phyloP scores from a whole-genome alignment of 2,113 vertebrate species.

The Dolichotis patagonum region DNA sequence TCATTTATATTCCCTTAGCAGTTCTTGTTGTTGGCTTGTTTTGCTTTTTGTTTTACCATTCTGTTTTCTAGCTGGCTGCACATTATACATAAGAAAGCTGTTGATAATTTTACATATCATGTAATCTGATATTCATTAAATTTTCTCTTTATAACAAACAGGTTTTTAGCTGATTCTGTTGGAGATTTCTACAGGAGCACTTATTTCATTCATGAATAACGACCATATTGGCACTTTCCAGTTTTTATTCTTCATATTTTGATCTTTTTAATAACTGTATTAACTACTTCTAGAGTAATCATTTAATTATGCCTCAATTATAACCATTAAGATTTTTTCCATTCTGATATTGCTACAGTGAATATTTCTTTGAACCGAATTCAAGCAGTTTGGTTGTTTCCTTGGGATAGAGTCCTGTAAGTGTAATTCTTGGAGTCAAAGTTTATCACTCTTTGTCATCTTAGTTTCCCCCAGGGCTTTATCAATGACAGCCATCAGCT shows the following conservation, averaged over 20 bases:
- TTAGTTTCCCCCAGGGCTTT: background rate
- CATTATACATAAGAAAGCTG: background rate
- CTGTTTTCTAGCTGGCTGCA: background rate
- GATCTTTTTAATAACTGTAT: background rate
- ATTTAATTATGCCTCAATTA: background rate
- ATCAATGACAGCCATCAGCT: background rate
- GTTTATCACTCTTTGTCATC: background rate
- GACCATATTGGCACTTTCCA: background rate
- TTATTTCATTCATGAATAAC: background rate
- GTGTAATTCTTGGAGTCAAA: background rate
- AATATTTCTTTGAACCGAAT: background rate
- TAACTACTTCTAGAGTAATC: background rate
- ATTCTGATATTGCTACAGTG: background rate
- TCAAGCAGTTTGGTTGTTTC: background rate
- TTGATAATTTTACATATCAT: background rate
- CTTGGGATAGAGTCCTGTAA: background rate
- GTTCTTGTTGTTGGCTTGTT: background rate
- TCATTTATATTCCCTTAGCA: background rate
- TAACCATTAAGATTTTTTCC: background rate
- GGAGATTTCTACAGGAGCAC: background rate
- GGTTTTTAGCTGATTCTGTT: background rate
- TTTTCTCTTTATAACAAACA: background rate
- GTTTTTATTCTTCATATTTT: constrained; percentile 4
- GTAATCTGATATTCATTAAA: background rate
- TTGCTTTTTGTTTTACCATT: background rate